phyloP scores from a whole-genome alignment of 1,140 invertebrate genomes.

The Augochlora pura region DNA sequence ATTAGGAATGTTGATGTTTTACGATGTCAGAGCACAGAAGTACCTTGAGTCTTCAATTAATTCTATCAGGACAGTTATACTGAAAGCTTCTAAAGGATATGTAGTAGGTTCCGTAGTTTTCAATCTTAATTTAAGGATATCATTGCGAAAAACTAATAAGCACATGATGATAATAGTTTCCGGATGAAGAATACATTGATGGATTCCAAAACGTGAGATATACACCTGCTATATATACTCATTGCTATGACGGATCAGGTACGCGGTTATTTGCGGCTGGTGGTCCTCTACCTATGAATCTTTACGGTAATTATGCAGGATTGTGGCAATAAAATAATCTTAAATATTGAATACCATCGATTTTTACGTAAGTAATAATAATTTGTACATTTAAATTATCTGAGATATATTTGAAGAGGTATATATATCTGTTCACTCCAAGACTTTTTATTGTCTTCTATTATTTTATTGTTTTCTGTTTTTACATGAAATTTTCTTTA shows the following conservation, averaged over 20 bases:
- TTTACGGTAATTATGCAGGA: conserved; percentile 90
- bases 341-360: conserved; percentile 32
- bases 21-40: conserved; percentile 93
- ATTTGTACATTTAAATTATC: conserved; percentile 49
- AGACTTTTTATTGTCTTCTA: background rate
- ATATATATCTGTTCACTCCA: conserved; percentile 17
- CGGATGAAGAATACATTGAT: conserved; percentile 90
- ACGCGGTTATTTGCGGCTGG: conserved; percentile 96
- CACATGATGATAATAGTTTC: conserved; percentile 82
- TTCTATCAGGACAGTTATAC: conserved; percentile 91
- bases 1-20: conserved; percentile 94
- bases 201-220: conserved; percentile 92
- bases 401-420: conserved; percentile 16
- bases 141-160: conserved; percentile 31
- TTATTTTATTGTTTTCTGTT: background rate
- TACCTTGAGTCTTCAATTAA: conserved; percentile 95
- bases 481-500: background rate
- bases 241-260: conserved; percentile 95
- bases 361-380: conserved; percentile 54
- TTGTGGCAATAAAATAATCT: conserved; percentile 83
- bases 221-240: conserved; percentile 96
- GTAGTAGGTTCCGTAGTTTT: conserved; percentile 84
- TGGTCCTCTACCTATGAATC: conserved; percentile 93
- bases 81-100: conserved; percentile 94
- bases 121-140: background rate